Conservation (phyloP, 2,797 vertebrate species). For the Rhinatrema bivittatum region DNA sequence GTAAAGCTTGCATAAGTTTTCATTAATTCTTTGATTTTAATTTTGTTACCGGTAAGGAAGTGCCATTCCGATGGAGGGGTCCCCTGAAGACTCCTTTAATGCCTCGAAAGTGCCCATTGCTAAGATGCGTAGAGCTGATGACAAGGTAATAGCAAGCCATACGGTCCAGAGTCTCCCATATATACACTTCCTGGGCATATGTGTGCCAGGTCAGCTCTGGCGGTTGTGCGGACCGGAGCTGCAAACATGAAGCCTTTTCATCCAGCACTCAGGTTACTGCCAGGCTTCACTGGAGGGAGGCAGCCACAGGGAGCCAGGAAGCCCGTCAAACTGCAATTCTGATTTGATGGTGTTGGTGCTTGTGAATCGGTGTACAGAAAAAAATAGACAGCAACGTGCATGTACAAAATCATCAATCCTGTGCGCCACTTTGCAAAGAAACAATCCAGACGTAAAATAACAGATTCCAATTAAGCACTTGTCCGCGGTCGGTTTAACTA, state of each 20-base stretch:
- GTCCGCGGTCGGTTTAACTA: not conserved
- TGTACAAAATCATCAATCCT: not conserved
- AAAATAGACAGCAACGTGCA: not conserved
- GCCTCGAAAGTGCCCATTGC: constrained; percentile 92
- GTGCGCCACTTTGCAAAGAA: not conserved
- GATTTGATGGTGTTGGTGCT: constrained; percentile 11
- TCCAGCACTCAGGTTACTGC: constrained; percentile 33
- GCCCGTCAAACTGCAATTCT: constrained; percentile 51
- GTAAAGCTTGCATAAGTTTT: too few species aligned
- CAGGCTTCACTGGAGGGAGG: constrained; percentile 18
- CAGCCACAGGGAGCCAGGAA: constrained; percentile 28
- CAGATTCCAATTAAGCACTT: constrained; percentile 4
- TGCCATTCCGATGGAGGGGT: constrained; percentile 77
- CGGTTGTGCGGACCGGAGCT: not conserved
- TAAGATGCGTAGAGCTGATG: constrained; percentile 95
- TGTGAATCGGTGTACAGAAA: not conserved
- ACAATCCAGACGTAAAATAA: not conserved
- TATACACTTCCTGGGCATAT: constrained; percentile 10
- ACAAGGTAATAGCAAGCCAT: constrained; percentile 97
- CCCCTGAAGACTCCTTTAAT: constrained; percentile 97
- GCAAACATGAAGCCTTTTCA: constrained; percentile 27
- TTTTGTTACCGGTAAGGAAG: constrained; percentile 77
- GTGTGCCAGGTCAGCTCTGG: constrained; percentile 13
- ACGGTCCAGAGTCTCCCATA: constrained; percentile 41
- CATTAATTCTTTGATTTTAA: too few species aligned